Conservation (phyloP, 92 coral and sea anemone genomes). For the Phenganax stokvisi region DNA sequence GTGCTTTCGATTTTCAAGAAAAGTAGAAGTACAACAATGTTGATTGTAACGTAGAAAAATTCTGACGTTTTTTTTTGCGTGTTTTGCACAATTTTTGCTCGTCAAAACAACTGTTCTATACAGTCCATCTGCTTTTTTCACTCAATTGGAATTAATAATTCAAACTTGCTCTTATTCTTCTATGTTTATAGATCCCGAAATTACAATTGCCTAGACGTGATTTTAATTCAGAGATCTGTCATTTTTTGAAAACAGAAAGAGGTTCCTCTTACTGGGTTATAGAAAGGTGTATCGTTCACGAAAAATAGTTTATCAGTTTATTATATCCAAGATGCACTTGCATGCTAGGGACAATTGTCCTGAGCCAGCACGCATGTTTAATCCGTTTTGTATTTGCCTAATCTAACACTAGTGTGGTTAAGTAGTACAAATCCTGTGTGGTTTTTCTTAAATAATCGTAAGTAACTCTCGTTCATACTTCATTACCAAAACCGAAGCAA, state of each 20-base stretch:
- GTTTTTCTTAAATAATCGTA: conserved; percentile 20
- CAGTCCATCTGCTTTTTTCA: conserved; percentile 20
- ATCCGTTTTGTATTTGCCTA: conserved; percentile 30
- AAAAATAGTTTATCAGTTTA: conserved; percentile 13
- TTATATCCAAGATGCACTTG: not conserved
- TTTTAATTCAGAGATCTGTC: not conserved
- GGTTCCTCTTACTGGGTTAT: not conserved
- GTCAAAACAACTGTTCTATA: conserved; percentile 18
- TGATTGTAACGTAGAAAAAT: not conserved
- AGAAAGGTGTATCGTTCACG: not conserved
- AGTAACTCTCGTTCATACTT: conserved; percentile 28
- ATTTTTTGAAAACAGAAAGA: not conserved
- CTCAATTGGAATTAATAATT: conserved; percentile 33
- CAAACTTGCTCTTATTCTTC: conserved; percentile 25
- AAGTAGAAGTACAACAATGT: not conserved
- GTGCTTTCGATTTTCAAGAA: not conserved
- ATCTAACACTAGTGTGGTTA: conserved; percentile 16
- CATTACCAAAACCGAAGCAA: conserved; percentile 23
- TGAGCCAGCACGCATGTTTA: not conserved
- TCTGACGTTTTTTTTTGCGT: not conserved
- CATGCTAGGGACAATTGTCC: not conserved
- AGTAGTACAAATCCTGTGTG: conserved; percentile 11
- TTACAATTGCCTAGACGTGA: conserved; percentile 8
- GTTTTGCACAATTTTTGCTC: not conserved
- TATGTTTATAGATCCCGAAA: not conserved